Evolutionary conservation across 2,888 invertebrate genomes (phyloP).

Genomic region (Stegophylla sp.): DNA sequence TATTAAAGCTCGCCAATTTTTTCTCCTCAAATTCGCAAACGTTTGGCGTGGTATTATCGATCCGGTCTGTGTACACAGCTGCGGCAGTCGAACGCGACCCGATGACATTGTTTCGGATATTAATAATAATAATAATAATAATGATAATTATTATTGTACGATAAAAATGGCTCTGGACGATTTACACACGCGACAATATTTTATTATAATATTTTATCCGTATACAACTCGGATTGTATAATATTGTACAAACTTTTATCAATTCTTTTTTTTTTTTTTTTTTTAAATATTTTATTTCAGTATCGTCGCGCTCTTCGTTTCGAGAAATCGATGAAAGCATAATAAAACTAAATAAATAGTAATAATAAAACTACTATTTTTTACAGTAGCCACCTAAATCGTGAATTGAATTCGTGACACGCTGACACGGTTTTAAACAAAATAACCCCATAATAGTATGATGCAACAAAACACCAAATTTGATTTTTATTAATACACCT

Average conservation of each 20-base stretch:
- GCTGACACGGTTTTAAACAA: too few species aligned
- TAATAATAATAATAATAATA: background rate
- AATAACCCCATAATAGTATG: too few species aligned
- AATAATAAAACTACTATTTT: too few species aligned
- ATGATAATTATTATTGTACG: too few species aligned
- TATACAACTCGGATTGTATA: background rate
- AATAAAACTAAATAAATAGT: too few species aligned
- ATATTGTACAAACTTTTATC: background rate
- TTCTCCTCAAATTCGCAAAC: conserved; percentile 28
- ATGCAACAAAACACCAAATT: too few species aligned
- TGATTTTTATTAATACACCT: too few species aligned
- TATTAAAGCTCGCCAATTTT: conserved; percentile 28
- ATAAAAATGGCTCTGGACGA: background rate
- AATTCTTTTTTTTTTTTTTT: background rate
- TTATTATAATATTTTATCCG: background rate
- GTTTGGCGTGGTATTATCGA: conserved; percentile 11
- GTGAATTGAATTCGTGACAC: too few species aligned
- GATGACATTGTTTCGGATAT: conserved; percentile 15
- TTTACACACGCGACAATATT: background rate
- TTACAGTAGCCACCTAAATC: too few species aligned
- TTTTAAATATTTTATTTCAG: too few species aligned
- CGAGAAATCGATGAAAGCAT: too few species aligned
- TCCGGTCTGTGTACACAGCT: conserved; percentile 47
- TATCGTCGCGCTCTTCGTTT: too few species aligned
- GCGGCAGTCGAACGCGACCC: conserved; percentile 2